phyloP scores from a whole-genome alignment of 1,140 invertebrate species.

The Scaptomyza hsui region DNA sequence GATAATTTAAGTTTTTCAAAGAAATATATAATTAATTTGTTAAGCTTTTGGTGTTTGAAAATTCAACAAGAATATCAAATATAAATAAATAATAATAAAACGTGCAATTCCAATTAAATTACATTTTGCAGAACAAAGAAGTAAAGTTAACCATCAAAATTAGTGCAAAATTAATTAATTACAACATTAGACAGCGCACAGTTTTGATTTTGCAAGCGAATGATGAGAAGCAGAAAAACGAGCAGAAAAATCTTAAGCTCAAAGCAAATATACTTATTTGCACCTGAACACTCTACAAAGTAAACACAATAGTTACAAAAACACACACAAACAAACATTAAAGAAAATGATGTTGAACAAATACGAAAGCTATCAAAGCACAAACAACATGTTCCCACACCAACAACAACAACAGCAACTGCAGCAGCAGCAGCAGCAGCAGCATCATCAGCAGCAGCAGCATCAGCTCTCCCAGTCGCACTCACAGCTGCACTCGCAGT shows the following conservation, averaged over 20 bases:
- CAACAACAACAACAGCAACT: slow-evolving; percentile 41
- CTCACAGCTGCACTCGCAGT: slow-evolving; percentile 22
- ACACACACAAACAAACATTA: slow-evolving; percentile 11
- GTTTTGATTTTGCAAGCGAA: slow-evolving; percentile 1
- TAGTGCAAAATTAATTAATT: too few species aligned
- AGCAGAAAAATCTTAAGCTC: slow-evolving; percentile 4
- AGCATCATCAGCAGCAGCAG: slow-evolving; percentile 18
- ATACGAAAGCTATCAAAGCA: slow-evolving; percentile 73
- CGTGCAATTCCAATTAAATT: slow-evolving; percentile 10
- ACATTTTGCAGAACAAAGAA: slow-evolving; percentile 19
- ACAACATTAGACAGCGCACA: neutral
- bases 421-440: slow-evolving; percentile 24
- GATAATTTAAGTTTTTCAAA: slow-evolving; percentile 32
- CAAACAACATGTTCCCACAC: slow-evolving; percentile 69
- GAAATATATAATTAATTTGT: slow-evolving; percentile 15
- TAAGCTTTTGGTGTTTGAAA: too few species aligned
- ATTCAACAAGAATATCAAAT: neutral
- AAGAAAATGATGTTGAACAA: slow-evolving; percentile 77
- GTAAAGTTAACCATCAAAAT: too few species aligned
- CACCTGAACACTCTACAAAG: slow-evolving; percentile 29
- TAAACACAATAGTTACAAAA: slow-evolving; percentile 2
- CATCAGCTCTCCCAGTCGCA: slow-evolving; percentile 25
- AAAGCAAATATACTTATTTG: neutral
- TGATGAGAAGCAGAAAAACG: slow-evolving; percentile 13
- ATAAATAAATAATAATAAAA: neutral